Conservation (phyloP, 1,140 invertebrate genomes). For the Matsumurasca onukii region DNA sequence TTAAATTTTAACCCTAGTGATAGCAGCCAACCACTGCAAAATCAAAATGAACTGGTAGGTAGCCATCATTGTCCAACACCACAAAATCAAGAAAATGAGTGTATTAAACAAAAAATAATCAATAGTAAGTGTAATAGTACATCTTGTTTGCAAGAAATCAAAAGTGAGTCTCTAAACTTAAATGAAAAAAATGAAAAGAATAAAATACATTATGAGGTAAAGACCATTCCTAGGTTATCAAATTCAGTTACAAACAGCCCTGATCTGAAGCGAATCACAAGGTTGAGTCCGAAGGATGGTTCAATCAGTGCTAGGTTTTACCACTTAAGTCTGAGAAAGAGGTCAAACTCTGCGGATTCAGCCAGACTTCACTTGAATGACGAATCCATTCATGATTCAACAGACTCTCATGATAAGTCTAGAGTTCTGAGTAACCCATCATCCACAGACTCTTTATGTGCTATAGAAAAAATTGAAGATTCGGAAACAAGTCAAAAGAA, state of each 20-base stretch:
- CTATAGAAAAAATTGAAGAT: not conserved
- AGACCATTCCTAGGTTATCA: not conserved
- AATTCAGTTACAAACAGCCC: slow-evolving; percentile 9
- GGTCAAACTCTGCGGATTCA: slow-evolving; percentile 72
- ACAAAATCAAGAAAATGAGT: too few relatives aligned
- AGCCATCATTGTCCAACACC: too few relatives aligned
- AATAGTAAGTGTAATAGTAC: slow-evolving; percentile 15
- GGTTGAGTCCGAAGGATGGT: not conserved
- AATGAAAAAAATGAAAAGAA: not conserved
- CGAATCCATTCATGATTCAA: not conserved
- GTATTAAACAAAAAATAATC: not conserved
- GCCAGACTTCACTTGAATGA: slow-evolving; percentile 49
- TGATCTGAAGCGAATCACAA: not conserved
- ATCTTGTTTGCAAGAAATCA: slow-evolving; percentile 8
- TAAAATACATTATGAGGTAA: not conserved
- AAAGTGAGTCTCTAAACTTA: not conserved
- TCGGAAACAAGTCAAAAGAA: not conserved
- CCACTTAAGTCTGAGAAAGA: slow-evolving; percentile 47
- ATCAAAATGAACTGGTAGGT: too few relatives aligned
- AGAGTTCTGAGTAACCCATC: slow-evolving; percentile 6
- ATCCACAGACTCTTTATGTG: slow-evolving; percentile 12
- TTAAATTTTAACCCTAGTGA: too few relatives aligned
- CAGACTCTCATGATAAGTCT: not conserved
- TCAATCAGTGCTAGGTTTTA: not conserved
- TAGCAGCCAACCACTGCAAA: too few relatives aligned